Percentiles rank a stretch among this genome's conserved stretches.
Evolutionary conservation across 2,797 vertebrate genomes (phyloP).

Genomic region (Bradypus variegatus): DNA sequence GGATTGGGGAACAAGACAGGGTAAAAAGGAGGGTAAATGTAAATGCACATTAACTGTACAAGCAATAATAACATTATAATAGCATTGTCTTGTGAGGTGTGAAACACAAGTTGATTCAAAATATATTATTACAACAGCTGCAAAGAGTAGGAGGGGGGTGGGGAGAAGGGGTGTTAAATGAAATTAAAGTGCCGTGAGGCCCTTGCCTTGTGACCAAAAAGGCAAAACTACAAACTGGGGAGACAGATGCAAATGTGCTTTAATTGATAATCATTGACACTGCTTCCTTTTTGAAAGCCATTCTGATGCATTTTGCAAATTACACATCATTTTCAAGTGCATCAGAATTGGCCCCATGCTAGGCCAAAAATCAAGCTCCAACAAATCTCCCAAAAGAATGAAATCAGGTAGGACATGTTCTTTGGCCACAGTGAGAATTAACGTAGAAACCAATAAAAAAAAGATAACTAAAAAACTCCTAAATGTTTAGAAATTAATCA

Average conservation of each 20-base stretch:
- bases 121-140: neutral
- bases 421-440: neutral
- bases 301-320: neutral
- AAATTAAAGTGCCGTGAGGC: neutral
- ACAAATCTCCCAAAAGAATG: neutral
- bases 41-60: neutral
- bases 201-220: neutral
- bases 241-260: neutral
- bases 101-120: neutral
- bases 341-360: neutral
- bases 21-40: neutral
- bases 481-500: neutral
- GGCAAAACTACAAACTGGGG: neutral
- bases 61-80: neutral
- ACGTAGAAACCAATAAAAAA: neutral
- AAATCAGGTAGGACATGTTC: neutral
- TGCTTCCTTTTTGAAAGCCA: neutral
- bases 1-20: neutral
- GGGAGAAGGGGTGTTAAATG: neutral
- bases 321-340: neutral
- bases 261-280: neutral
- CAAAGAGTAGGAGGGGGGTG: neutral
- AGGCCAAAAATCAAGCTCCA: neutral
- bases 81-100: neutral
- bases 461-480: neutral